Percentiles rank a stretch among this genome's conserved stretches.
Evolutionary conservation across 2,888 invertebrate genomes (phyloP).

Genomic region (Pachliopta kotzebuea): DNA sequence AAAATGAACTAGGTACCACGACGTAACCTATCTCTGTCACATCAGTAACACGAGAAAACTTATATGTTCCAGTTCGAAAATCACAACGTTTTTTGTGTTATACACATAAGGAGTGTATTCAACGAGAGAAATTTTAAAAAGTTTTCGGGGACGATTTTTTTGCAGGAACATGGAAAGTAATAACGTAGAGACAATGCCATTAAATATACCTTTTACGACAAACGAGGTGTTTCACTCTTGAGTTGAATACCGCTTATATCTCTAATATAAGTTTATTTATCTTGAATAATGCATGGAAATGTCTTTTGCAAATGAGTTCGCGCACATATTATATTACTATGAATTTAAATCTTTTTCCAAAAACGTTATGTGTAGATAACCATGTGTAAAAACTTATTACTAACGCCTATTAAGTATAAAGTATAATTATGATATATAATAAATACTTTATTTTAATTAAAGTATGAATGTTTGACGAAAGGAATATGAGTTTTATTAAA

Average conservation of each 20-base stretch:
- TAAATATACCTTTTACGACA: neutral
- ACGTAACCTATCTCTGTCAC: too few relatives aligned
- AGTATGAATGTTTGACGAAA: neutral
- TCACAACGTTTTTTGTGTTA: too few relatives aligned
- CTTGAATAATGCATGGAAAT: neutral
- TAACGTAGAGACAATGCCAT: slow-evolving; percentile 1
- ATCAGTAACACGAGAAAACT: too few relatives aligned
- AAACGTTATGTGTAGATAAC: too few relatives aligned
- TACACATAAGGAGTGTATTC: neutral
- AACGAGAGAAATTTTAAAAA: neutral
- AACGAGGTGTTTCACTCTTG: neutral
- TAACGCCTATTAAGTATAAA: too few relatives aligned
- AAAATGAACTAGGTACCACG: too few relatives aligned
- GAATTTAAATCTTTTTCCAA: too few relatives aligned
- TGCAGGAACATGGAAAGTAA: neutral
- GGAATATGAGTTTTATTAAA: neutral
- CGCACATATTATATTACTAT: neutral
- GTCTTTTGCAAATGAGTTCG: neutral
- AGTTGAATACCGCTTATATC: slow-evolving; percentile 5
- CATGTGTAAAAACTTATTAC: too few relatives aligned
- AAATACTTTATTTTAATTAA: neutral
- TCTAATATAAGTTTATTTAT: slow-evolving; percentile 1
- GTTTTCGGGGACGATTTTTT: neutral
- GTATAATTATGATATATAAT: neutral
- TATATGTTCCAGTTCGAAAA: too few relatives aligned